phyloP scores from a whole-genome alignment of 2,113 vertebrate species.

The Paratilapia polleni region DNA sequence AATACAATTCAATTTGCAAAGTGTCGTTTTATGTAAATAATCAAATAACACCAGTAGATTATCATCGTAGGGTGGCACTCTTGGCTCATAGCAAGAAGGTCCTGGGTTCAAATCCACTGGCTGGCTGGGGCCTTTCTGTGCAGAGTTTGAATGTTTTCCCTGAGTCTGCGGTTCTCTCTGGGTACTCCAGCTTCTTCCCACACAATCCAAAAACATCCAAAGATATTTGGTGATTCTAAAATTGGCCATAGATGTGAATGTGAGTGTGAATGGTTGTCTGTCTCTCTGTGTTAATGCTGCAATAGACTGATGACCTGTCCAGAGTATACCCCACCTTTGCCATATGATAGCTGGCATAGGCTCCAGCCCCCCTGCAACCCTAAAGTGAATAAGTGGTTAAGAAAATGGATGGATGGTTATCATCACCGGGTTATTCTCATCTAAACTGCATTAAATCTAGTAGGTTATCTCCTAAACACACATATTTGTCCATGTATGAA shows the following conservation, averaged over 20 bases:
- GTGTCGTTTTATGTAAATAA: not conserved
- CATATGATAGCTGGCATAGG: not conserved
- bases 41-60: not conserved
- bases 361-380: not conserved
- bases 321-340: not conserved
- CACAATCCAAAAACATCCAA: not conserved
- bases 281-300: not conserved
- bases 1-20: not conserved
- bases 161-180: not conserved
- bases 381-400: not conserved
- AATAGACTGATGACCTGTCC: not conserved
- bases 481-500: not conserved
- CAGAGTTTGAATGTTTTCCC: not conserved
- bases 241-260: no score
- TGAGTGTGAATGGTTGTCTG: no score
- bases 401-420: not conserved
- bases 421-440: not conserved
- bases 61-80: not conserved
- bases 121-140: rapidly evolving
- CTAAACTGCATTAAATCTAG: not conserved
- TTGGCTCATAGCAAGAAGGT: not conserved
- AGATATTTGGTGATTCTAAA: not conserved
- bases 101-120: not conserved
- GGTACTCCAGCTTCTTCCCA: not conserved
- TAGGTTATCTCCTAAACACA: not conserved